These are phyloP conservation scores for Hydropotes inermis DNA, from an alignment of 2,113 vertebrate species.

Conservation along the genomic window DNA sequence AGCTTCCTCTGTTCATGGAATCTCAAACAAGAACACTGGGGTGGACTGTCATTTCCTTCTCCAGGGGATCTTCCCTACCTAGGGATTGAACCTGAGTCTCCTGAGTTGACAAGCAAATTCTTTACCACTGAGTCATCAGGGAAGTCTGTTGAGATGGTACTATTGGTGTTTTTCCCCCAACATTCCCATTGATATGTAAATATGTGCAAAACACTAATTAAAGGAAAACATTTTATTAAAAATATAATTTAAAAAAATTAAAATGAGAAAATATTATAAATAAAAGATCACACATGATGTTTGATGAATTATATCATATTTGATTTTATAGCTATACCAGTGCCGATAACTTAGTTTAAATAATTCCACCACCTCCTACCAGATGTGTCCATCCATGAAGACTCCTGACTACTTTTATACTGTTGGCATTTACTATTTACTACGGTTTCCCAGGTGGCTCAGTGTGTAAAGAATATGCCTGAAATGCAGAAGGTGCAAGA, in stretches of 20 bases:
- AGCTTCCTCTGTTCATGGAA: not conserved
- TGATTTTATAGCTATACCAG: not conserved
- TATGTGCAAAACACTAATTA: not conserved
- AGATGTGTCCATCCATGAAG: not conserved
- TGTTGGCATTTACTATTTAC: not conserved
- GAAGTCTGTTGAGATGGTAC: not conserved
- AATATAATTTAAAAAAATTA: not conserved
- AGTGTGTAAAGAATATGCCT: not conserved
- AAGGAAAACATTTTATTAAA: not conserved
- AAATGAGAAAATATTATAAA: not conserved
- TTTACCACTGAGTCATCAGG: not conserved
- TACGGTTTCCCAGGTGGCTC: not conserved
- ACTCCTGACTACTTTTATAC: not conserved
- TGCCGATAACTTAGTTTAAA: not conserved
- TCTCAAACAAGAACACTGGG: not conserved
- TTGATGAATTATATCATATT: not conserved
- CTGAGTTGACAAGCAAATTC: not conserved
- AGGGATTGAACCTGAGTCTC: not conserved
- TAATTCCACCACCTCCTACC: not conserved
- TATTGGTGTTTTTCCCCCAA: not conserved
- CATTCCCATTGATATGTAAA: not conserved
- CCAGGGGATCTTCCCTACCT: not conserved
- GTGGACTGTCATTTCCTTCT: not conserved
- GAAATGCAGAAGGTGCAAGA: not conserved
- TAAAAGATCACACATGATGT: not conserved